Percentiles rank a stretch among this genome's conserved stretches.
These are phyloP conservation scores for Oxyruncus cristatus DNA, from an alignment of 2,113 vertebrate species.

Conservation along the genomic window DNA sequence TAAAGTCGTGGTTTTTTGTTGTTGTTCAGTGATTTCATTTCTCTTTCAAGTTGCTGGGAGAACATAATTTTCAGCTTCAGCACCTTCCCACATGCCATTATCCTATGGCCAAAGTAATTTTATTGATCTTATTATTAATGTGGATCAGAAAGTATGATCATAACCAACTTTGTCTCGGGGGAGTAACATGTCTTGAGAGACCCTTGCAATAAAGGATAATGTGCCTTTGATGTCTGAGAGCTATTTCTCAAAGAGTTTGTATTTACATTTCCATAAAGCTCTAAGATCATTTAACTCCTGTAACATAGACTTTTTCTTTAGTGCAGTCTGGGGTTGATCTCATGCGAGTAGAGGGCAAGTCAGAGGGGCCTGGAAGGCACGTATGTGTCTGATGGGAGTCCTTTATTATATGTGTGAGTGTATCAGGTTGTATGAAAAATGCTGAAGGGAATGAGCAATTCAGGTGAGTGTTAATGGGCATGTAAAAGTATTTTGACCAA, in stretches of 20 bases:
- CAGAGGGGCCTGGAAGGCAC: neutral
- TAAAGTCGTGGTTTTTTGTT: neutral
- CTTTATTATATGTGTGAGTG: neutral
- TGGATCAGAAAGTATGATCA: neutral
- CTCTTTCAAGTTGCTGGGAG: neutral
- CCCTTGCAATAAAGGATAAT: neutral
- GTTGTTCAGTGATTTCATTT: constrained; percentile 6
- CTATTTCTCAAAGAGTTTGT: neutral
- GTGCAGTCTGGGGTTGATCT: neutral
- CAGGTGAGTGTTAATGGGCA: neutral
- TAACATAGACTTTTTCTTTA: neutral
- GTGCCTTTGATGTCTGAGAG: neutral
- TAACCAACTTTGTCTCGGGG: neutral
- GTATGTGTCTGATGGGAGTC: neutral
- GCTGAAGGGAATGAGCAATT: neutral
- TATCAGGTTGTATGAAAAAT: neutral
- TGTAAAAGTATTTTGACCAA: neutral
- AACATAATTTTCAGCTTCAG: constrained; percentile 2
- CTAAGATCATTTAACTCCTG: neutral
- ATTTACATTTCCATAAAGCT: neutral
- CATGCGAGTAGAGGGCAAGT: neutral
- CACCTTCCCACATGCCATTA: neutral
- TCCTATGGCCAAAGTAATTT: neutral
- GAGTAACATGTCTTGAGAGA: neutral
- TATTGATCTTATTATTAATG: neutral